Evolutionary conservation across 2,797 vertebrate genomes (phyloP).

Genomic region (Bufotes viridis): DNA sequence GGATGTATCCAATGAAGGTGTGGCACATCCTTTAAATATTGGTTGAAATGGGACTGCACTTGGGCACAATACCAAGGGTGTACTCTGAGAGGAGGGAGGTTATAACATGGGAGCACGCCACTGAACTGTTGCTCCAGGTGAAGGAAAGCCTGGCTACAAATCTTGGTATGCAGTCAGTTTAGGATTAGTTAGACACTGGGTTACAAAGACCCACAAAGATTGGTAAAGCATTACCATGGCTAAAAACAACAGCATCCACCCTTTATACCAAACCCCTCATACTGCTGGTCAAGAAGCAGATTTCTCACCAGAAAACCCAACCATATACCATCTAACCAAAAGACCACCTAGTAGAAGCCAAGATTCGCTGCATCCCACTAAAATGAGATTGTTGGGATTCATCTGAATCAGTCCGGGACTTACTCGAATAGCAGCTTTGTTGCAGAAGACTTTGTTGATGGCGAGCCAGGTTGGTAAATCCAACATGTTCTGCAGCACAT

Average conservation of each 20-base stretch:
- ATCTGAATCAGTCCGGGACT: slow-evolving; percentile 63
- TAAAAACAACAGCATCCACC: neutral
- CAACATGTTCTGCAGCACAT: slow-evolving; percentile 85
- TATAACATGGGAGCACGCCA: too few species aligned
- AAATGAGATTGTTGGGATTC: too few species aligned
- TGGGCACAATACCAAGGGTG: too few species aligned
- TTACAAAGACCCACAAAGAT: too few species aligned
- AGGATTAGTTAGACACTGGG: too few species aligned
- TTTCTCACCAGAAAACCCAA: neutral
- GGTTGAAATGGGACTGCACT: too few species aligned
- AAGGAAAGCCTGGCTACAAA: too few species aligned
- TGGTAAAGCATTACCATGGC: neutral
- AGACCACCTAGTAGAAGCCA: neutral
- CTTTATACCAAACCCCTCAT: neutral
- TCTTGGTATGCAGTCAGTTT: too few species aligned
- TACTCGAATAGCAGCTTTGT: slow-evolving; percentile 97
- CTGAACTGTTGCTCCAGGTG: too few species aligned
- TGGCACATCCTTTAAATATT: too few species aligned
- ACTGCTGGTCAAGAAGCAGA: neutral
- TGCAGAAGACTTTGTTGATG: slow-evolving; percentile 96
- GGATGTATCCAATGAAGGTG: too few species aligned
- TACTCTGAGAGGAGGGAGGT: too few species aligned
- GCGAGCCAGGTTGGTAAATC: slow-evolving; percentile 91
- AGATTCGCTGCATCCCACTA: neutral
- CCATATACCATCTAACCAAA: neutral